Conservation (phyloP, 2,888 invertebrate species). For the Stenurella melanura region DNA sequence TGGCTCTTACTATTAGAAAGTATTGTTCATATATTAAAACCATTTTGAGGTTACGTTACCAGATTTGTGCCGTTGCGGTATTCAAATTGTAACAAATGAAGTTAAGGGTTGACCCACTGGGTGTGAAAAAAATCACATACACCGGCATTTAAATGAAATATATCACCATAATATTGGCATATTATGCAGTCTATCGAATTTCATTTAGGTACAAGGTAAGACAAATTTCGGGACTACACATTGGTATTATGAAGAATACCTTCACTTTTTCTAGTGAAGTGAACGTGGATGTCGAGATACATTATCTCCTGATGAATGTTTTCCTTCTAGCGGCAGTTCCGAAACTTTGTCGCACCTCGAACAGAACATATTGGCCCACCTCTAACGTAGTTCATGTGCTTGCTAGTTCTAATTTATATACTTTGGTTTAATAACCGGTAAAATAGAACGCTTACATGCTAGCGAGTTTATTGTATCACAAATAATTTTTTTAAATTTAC, state of each 20-base stretch:
- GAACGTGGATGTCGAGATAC: no score
- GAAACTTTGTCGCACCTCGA: background rate
- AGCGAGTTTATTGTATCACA: slow-evolving; percentile 35
- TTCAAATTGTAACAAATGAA: background rate
- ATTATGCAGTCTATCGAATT: slow-evolving; percentile 9
- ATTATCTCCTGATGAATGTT: no score
- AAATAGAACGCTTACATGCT: slow-evolving; percentile 25
- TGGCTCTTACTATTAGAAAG: no score
- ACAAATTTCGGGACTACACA: background rate
- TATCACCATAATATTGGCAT: slow-evolving; percentile 3
- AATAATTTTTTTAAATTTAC: slow-evolving; percentile 26
- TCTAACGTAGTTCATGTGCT: background rate
- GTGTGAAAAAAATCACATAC: background rate
- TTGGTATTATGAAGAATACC: no score
- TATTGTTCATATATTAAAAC: no score
- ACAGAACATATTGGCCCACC: background rate
- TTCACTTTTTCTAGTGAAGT: no score
- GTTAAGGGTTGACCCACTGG: background rate
- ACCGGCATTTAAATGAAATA: background rate
- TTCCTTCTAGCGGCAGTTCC: background rate
- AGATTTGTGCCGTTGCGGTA: no score
- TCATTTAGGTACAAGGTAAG: background rate
- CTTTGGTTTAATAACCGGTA: background rate
- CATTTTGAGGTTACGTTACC: no score
- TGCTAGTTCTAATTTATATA: background rate